These are phyloP conservation scores for Ataeniobius toweri DNA, from an alignment of 2,797 vertebrate species.

Conservation along the genomic window DNA sequence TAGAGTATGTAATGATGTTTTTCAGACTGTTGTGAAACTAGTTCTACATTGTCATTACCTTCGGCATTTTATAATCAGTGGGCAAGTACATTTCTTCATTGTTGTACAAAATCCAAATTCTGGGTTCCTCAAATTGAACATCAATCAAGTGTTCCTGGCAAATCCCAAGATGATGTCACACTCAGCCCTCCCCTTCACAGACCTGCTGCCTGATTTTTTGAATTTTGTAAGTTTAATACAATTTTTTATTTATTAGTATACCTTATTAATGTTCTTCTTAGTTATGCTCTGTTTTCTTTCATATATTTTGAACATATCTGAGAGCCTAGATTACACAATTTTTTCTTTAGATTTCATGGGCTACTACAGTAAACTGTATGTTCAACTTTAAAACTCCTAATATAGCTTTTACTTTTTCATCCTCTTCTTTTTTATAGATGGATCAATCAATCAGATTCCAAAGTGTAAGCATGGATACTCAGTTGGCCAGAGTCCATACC, in stretches of 20 bases:
- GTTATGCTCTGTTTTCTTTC: conserved; percentile 9
- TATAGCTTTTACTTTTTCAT: conserved; percentile 10
- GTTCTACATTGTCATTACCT: conserved; percentile 43
- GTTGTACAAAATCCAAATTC: conserved; percentile 52
- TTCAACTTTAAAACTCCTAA: conserved; percentile 2
- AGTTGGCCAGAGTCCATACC: conserved; percentile 30
- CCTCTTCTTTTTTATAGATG: conserved; percentile 61
- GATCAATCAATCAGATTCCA: conserved; percentile 53
- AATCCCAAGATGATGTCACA: conserved; percentile 82
- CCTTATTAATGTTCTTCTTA: not conserved
- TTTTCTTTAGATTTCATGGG: not conserved
- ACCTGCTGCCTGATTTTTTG: conserved; percentile 72
- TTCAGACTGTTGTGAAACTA: conserved; percentile 37
- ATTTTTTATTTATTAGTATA: not conserved
- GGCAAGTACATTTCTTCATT: conserved; percentile 50
- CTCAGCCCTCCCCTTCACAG: conserved; percentile 67
- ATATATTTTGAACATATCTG: conserved; percentile 26
- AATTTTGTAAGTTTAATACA: conserved; percentile 79
- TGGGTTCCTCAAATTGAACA: conserved; percentile 52
- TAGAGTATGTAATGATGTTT: conserved; percentile 49
- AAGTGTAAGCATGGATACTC: conserved; percentile 43
- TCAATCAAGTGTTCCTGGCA: conserved; percentile 71
- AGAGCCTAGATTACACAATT: not conserved
- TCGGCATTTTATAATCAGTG: conserved; percentile 46
- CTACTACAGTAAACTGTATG: not conserved